These are phyloP conservation scores for Elmis aenea DNA, from an alignment of 2,888 invertebrate genomes.

Conservation along the genomic window DNA sequence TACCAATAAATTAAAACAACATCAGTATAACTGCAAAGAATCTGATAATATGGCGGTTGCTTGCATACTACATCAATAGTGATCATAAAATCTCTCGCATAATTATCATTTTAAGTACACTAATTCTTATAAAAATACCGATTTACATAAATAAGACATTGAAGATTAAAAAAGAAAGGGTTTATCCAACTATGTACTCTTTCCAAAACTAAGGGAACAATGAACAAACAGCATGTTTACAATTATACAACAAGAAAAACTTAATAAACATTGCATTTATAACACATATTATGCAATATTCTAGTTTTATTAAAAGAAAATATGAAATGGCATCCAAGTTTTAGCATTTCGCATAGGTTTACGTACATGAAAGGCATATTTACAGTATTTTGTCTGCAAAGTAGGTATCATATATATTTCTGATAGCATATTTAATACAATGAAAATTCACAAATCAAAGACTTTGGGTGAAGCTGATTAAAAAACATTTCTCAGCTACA, in stretches of 20 bases:
- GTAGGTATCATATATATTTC: conserved; percentile 9
- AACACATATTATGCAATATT: not conserved
- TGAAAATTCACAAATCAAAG: no score
- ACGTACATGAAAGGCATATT: conserved; percentile 34
- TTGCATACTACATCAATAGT: conserved; percentile 27
- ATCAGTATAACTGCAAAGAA: conserved; percentile 16
- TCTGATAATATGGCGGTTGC: conserved; percentile 20
- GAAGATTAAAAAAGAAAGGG: no score
- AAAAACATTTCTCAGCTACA: no score
- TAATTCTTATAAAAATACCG: conserved; percentile 30
- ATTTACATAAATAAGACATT: conserved; percentile 23
- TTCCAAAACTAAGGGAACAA: no score
- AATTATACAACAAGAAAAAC: not conserved
- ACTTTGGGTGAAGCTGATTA: no score
- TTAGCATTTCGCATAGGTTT: conserved; percentile 8
- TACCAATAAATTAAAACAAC: conserved; percentile 21
- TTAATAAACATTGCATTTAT: not conserved
- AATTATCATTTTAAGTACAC: conserved; percentile 26
- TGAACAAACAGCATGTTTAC: no score
- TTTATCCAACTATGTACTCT: no score
- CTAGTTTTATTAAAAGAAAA: not conserved
- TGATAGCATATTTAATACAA: no score
- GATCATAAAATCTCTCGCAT: conserved; percentile 24
- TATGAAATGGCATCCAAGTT: not conserved
- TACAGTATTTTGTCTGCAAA: conserved; percentile 26